phyloP scores from a whole-genome alignment of 2,888 invertebrate genomes.

The Schizaphis graminum region DNA sequence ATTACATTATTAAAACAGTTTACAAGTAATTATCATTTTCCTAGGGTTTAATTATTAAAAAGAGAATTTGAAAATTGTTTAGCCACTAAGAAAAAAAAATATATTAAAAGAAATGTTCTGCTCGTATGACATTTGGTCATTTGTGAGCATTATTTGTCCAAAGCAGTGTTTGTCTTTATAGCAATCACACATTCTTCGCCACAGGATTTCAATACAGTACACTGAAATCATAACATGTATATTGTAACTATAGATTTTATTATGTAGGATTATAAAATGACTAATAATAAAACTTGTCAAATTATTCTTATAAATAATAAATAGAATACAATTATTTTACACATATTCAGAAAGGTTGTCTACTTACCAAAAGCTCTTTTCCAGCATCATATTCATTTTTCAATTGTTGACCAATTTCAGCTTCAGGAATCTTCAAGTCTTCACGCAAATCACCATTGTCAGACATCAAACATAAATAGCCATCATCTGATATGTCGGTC shows the following conservation, averaged over 20 bases:
- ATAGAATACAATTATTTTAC: background rate
- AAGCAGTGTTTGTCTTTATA: conserved; percentile 94
- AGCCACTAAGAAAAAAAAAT: conserved; percentile 63
- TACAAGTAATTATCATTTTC: conserved; percentile 51
- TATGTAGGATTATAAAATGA: conserved; percentile 46
- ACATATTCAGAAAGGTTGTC: background rate
- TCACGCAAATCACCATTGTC: conserved; percentile 95
- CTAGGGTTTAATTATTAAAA: conserved; percentile 51
- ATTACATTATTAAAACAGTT: conserved; percentile 50
- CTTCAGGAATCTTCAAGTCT: conserved; percentile 96
- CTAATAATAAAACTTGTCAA: background rate
- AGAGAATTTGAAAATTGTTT: conserved; percentile 54
- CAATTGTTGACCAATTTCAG: conserved; percentile 90
- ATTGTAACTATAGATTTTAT: background rate
- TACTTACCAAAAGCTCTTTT: conserved; percentile 86
- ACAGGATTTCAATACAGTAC: conserved; percentile 93
- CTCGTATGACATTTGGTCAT: conserved; percentile 34
- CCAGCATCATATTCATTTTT: conserved; percentile 88
- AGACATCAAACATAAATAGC: conserved; percentile 93
- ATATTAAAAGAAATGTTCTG: conserved; percentile 58
- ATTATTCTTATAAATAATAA: background rate
- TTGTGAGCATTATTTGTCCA: conserved; percentile 83
- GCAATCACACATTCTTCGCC: conserved; percentile 95
- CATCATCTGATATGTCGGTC: conserved; percentile 93
- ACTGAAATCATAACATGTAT: conserved; percentile 75